Evolutionary conservation across 2,888 invertebrate genomes (phyloP), one percentile per base, ranked within the genome.

Genomic region (Drosophila atroscutellata): DNA sequence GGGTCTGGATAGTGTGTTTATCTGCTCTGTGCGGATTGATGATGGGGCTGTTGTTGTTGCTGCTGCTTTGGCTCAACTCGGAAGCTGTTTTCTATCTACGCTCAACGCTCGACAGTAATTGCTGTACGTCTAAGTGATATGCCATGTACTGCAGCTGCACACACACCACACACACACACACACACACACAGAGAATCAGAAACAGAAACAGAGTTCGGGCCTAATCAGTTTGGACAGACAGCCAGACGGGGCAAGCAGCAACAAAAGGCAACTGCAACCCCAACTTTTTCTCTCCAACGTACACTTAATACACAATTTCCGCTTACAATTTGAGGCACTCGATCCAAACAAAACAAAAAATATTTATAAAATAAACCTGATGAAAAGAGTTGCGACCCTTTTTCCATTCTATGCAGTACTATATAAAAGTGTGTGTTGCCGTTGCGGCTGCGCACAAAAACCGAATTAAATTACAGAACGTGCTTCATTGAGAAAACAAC

Each of bases 291-390:
- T 67, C 30, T 26, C 34, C 63, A 45, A 45, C 57, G 50, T 64
- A 72, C 84, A 88, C 90, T 86, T 86, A 86, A 86, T 86, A 88
- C 90, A 86, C 86, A 88, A 86, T 86, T 86, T 86, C 86, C 86
- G 86, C 76, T 86, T 71, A 82, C 89, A 78, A 87, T 82, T 87
- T 74, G 72, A 75, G 69, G 75, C 77, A 81, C 79, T 84, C 79
- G 66, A 72, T 72, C 51, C 58, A 74, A 69, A 63, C 49, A 61
- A 59, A 64, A 61, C 50, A 68, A 58, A 74, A 66, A 47, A 69
- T 59, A 77, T 45, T 45, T 45, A 73, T 54, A 50, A 69, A 67
- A 62, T 65, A 76, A 89, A 80, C 81, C 81, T 77, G 80, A 80
- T 60, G 75, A 73, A 75, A 72, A 72, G 81, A 55, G 69, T 73